Evolutionary conservation across 2,797 vertebrate species (phyloP).

Genomic region (Ctenochaetus hawaiiensis): DNA sequence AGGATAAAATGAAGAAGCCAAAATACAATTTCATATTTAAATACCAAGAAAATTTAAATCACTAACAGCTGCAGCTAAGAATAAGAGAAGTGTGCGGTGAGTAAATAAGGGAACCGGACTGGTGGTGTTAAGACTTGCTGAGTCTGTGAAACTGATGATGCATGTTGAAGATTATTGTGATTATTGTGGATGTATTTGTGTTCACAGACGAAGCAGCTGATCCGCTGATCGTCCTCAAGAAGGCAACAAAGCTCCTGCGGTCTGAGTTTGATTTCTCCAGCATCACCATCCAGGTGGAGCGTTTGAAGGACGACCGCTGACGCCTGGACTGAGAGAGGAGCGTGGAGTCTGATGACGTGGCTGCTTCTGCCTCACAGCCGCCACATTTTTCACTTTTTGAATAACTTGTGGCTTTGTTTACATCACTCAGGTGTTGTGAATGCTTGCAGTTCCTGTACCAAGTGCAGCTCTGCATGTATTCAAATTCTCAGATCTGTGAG

Average conservation of each 20-base stretch:
- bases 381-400: neutral
- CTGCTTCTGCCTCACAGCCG: neutral
- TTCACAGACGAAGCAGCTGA: constrained; percentile 82
- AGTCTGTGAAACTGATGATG: no score
- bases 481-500: neutral
- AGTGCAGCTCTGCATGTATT: neutral
- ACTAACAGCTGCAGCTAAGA: no score
- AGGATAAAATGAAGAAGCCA: no score
- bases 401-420: neutral
- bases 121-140: no score
- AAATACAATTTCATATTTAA: no score
- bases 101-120: no score
- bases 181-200: no score
- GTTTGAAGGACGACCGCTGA: constrained; percentile 62
- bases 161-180: no score
- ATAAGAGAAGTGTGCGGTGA: no score
- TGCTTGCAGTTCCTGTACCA: neutral
- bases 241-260: constrained; percentile 84
- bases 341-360: neutral
- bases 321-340: constrained; percentile 70
- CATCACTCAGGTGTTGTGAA: neutral
- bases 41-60: no score
- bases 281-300: constrained; percentile 91
- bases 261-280: constrained; percentile 86
- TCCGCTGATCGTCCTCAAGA: constrained; percentile 82